Evolutionary conservation across 2,888 invertebrate genomes (phyloP).

Genomic region (Drosophila algonquin): DNA sequence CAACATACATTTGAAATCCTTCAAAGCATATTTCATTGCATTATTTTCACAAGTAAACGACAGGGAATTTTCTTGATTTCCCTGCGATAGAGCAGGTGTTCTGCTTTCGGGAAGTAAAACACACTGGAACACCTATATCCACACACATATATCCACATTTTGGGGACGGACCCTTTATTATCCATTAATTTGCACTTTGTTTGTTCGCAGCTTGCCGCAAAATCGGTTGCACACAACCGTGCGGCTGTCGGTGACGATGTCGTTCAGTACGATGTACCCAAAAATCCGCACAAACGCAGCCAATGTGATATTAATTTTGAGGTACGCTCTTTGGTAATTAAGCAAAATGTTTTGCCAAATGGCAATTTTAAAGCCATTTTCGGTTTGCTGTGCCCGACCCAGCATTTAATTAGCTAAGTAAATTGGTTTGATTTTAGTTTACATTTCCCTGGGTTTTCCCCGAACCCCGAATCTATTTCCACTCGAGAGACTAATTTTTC

Average conservation of each 20-base stretch:
- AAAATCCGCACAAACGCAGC: constrained; percentile 78
- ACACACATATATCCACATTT: background rate
- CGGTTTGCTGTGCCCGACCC: background rate
- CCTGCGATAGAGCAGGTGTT: background rate
- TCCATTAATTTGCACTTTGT: constrained; percentile 11
- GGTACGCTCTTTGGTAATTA: constrained; percentile 62
- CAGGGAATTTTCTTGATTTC: background rate
- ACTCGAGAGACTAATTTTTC: background rate
- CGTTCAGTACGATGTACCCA: constrained; percentile 82
- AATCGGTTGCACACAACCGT: constrained; percentile 45
- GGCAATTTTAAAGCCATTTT: constrained; percentile 18
- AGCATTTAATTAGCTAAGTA: constrained; percentile 26
- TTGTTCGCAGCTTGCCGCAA: constrained; percentile 54
- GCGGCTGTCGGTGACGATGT: constrained; percentile 57
- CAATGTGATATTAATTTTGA: constrained; percentile 82
- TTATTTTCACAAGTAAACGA: background rate
- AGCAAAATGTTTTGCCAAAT: constrained; percentile 13
- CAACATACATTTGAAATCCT: background rate
- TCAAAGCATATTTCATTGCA: background rate
- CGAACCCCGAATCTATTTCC: background rate
- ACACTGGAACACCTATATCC: background rate
- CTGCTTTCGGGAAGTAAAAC: background rate
- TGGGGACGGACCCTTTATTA: background rate
- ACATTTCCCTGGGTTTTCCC: constrained; percentile 1
- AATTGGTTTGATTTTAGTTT: constrained; percentile 31